A percentile compares a stretch with the other conserved stretches of the same genome.
phyloP scores from a whole-genome alignment of 1,140 invertebrate species.

The Rhopalosiphum maidis region DNA sequence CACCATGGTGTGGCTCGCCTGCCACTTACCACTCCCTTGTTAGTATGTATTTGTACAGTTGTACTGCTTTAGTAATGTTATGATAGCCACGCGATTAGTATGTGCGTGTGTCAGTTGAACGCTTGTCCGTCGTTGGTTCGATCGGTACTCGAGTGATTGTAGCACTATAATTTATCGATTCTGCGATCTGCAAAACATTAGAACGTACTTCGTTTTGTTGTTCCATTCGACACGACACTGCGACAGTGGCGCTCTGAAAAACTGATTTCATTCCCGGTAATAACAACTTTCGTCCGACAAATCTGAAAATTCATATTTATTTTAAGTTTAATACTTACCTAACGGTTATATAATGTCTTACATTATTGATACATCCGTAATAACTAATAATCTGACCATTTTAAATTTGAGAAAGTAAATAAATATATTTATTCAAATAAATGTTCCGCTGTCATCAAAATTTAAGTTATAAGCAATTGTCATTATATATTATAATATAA shows the following conservation, averaged over 20 bases:
- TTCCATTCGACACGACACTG: neutral
- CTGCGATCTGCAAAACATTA: neutral
- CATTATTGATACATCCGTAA: neutral
- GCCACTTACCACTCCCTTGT: neutral
- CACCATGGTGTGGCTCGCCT: too few species aligned
- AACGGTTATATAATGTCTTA: neutral
- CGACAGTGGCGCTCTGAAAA: neutral
- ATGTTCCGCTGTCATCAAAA: neutral
- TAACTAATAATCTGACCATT: neutral
- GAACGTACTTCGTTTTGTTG: neutral
- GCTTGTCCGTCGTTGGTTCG: neutral
- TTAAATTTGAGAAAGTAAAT: neutral
- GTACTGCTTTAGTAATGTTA: neutral
- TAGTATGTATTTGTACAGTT: neutral
- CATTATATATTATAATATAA: neutral
- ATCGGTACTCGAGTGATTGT: neutral
- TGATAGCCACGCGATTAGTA: neutral
- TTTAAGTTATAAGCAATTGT: neutral
- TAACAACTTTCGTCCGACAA: neutral
- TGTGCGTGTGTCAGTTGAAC: neutral
- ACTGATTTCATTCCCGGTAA: neutral
- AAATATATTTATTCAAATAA: neutral
- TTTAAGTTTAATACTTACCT: neutral
- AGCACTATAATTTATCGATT: neutral
- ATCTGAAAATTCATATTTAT: neutral